Percentiles rank a stretch among this genome's conserved stretches.
These are phyloP conservation scores for Phytoseiulus persimilis DNA, from an alignment of 2,888 invertebrate genomes.

Conservation along the genomic window DNA sequence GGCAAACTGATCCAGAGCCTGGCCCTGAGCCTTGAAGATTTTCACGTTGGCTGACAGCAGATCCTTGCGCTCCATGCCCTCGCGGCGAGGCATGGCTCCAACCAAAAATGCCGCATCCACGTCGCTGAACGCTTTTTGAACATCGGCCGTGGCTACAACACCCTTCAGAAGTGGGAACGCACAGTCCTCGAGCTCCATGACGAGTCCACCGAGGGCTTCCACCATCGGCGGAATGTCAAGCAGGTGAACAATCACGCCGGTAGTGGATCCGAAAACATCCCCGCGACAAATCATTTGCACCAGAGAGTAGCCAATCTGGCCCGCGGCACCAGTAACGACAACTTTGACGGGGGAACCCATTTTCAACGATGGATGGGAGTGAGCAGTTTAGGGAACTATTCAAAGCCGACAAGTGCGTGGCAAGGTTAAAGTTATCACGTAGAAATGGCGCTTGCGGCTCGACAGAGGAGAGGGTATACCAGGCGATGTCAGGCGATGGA, in stretches of 20 bases:
- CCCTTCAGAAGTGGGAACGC: constrained; percentile 77
- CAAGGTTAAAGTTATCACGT: constrained; percentile 5
- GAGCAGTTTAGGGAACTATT: neutral
- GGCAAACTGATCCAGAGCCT: constrained; percentile 79
- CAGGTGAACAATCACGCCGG: constrained; percentile 71
- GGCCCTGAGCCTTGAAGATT: constrained; percentile 94
- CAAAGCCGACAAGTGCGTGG: neutral
- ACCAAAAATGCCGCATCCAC: constrained; percentile 92
- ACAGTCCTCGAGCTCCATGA: constrained; percentile 93
- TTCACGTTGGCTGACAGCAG: constrained; percentile 91
- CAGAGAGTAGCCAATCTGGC: constrained; percentile 95
- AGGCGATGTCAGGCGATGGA: constrained; percentile 5
- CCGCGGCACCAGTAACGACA: constrained; percentile 96
- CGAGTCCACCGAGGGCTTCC: constrained; percentile 91
- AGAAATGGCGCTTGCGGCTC: neutral
- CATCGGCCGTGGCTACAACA: constrained; percentile 78
- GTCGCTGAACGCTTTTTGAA: constrained; percentile 84
- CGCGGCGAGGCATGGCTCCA: constrained; percentile 92
- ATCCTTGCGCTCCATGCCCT: constrained; percentile 98
- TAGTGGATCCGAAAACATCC: constrained; percentile 81
- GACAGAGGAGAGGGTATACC: neutral
- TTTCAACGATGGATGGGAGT: neutral
- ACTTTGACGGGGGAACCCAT: constrained; percentile 66
- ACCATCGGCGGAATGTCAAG: constrained; percentile 93
- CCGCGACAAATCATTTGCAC: constrained; percentile 90